Conservation (phyloP, 2,113 vertebrate genomes). For the Chrysochloris asiatica region DNA sequence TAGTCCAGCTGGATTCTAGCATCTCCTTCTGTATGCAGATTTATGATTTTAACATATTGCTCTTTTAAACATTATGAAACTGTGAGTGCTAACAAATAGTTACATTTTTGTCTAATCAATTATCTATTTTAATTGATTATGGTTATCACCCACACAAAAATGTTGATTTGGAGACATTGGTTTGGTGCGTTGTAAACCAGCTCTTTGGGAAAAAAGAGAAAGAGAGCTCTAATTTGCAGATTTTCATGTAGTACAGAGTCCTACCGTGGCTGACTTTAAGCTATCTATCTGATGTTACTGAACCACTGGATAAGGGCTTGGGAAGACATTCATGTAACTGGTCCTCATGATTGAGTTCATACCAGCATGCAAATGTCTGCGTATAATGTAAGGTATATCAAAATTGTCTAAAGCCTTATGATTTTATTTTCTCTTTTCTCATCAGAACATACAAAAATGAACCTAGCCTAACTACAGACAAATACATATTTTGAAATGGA, state of each 20-base stretch:
- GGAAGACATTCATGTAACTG: neutral
- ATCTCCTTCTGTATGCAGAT: neutral
- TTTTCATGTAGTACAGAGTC: neutral
- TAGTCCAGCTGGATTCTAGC: neutral
- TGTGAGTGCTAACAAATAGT: neutral
- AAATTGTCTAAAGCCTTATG: neutral
- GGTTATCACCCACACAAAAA: neutral
- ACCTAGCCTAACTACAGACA: neutral
- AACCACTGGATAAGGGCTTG: neutral
- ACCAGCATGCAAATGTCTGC: neutral
- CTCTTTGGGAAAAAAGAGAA: neutral
- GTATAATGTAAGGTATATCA: neutral
- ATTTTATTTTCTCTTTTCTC: neutral
- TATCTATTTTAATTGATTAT: slow-evolving; percentile 2
- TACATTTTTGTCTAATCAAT: neutral
- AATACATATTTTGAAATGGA: neutral
- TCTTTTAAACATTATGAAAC: neutral
- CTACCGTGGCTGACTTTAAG: neutral
- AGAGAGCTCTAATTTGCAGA: neutral
- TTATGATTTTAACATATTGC: neutral
- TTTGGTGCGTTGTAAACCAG: neutral
- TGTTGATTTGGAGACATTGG: neutral
- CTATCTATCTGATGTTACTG: too few species aligned
- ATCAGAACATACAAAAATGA: neutral
- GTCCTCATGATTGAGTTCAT: rapidly evolving